phyloP scores from a whole-genome alignment of 2,888 invertebrate genomes.

The Chrysomela aeneicollis region DNA sequence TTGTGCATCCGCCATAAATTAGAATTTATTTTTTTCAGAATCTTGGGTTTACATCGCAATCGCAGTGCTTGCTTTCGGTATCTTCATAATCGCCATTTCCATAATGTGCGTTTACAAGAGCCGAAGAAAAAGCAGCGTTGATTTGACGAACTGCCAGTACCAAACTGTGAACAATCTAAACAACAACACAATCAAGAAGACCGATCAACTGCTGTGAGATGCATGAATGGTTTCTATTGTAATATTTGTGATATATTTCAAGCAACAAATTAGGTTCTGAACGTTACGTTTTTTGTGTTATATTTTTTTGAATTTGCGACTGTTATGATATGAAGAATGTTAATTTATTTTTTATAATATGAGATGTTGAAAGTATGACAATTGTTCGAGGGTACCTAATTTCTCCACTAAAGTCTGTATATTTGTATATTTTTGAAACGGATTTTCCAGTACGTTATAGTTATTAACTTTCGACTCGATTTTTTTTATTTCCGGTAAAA shows the following conservation, averaged over 20 bases:
- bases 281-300: constrained; percentile 1
- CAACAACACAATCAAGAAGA: constrained; percentile 45
- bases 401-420: constrained; percentile 27
- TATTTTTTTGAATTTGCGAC: constrained; percentile 19
- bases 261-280: constrained; percentile 20
- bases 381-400: constrained; percentile 25
- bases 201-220: constrained; percentile 34
- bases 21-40: constrained; percentile 26
- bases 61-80: constrained; percentile 24
- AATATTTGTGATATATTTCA: constrained; percentile 32
- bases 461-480: constrained; percentile 17
- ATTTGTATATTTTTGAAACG: constrained; percentile 34
- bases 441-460: constrained; percentile 18
- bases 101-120: constrained; percentile 38
- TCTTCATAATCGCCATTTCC: constrained; percentile 26
- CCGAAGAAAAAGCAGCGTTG: constrained; percentile 42
- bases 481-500: constrained; percentile 13
- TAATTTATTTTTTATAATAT: constrained; percentile 40
- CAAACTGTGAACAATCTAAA: constrained; percentile 40
- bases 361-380: constrained; percentile 35
- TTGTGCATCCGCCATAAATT: no score
- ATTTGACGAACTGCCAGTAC: constrained; percentile 41
- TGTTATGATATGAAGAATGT: constrained; percentile 28
- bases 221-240: neutral
- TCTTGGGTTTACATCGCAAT: constrained; percentile 30